Evolutionary conservation across 2,797 vertebrate species (phyloP), one percentile per base, ranked within the genome.

Genomic region (Enteromius radiatus): DNA sequence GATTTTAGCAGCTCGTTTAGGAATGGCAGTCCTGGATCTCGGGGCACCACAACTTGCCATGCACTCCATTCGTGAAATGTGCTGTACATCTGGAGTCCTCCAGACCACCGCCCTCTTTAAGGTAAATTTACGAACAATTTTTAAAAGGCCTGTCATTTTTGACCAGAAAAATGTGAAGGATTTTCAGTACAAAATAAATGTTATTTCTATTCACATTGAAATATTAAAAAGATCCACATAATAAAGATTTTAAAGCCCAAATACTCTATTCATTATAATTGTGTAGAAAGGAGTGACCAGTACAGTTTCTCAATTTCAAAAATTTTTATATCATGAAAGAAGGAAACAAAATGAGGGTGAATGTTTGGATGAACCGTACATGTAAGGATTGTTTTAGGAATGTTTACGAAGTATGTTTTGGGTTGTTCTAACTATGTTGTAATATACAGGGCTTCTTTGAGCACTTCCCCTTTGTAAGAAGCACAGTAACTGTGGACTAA

Each of bases 1-100:
- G 3, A 99, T 99, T 89, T 92, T 99, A 87, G 93, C 98, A 0
- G 93, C 97, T 61, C 95, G 96, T 28, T 95, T 99, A 47, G 98
- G 98, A 33, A 87, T 99, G 84, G 96, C 96, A 0, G 97, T 98
- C n/a, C 88, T 96, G 89, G 98, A 99, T 86, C 91, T 99, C 0
- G 98, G 98, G 2, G 96, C 93, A 3, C 97, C 98, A 0, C 97
- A 99, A 85, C 95, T 99, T 78, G 96, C 98, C 89, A 99, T 99
- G 98, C 98, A 99, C 92, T 99, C 98, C 78, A 97, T 99, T 92
- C 92, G 97, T 31, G 98, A 99, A 94, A 99, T 98, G 93, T 98
- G 97, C 93, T 99, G 98, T 88, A 98, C 96, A 78, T 95, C 97
- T 0, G 96, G 97, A 0, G 95, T 99, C 23, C 93, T 97, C 71